These are phyloP conservation scores for Euphonia xanthogaster DNA, from an alignment of 2,797 vertebrate species.

Conservation along the genomic window DNA sequence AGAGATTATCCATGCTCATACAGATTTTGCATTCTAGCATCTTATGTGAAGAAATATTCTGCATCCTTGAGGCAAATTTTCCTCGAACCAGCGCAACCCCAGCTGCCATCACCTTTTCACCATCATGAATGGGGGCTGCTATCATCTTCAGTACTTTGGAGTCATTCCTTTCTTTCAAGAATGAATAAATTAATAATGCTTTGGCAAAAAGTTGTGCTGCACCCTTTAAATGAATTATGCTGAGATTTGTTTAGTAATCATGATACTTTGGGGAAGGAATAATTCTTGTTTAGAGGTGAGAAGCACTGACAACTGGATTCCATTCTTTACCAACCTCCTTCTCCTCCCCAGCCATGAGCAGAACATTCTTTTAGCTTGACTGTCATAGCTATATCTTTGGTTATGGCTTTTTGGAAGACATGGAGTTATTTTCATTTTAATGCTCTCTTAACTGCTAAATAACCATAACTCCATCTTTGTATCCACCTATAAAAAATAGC, in stretches of 20 bases:
- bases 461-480: neutral
- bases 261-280: neutral
- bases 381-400: neutral
- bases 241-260: neutral
- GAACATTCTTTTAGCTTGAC: neutral
- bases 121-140: neutral
- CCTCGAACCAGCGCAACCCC: fast-evolving
- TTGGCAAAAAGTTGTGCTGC: neutral
- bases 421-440: neutral
- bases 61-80: neutral
- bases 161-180: neutral
- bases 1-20: fast-evolving
- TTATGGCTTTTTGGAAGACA: neutral
- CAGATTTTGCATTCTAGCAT: neutral
- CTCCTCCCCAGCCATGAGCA: neutral
- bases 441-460: neutral
- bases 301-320: neutral
- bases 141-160: neutral
- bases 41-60: neutral
- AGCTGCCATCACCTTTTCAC: neutral
- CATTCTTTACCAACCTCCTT: neutral
- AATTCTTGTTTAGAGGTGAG: neutral
- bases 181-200: neutral
- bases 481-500: neutral
- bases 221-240: neutral